Base-by-base conservation (phyloP, 2,113 vertebrate genomes). In the Numida meleagris region DNA sequence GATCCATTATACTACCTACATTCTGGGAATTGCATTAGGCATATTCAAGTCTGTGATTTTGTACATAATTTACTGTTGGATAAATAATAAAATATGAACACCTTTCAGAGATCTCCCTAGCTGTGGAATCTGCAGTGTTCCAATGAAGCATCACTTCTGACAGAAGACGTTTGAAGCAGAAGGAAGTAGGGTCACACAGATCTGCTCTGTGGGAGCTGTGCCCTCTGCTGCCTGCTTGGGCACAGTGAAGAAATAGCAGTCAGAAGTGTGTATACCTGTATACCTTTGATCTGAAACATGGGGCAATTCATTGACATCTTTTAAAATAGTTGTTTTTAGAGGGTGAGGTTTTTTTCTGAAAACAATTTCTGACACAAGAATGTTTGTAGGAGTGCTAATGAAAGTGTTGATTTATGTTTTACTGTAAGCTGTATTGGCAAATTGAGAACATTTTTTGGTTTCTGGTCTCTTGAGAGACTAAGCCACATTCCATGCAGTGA, bases 211-310 rank as follows among this genome's bases (percentile, higher is more conserved):
- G 93, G 21, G 86, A 89, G 80, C 81, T 85, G 66, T 96, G 96
- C 96, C 96, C 96, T 92, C 96, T 97, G 92, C 90, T 95, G 95
- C 86, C 57, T 73, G 53, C 42, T 61, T 48, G 31, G 43, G 68
- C 31, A 45, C 65, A 70, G 43, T 76, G 93, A 75, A 67, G 34
- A n/a, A 80, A 36, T 0, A n/a, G 7, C 58, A 66, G 7, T 4
- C 40, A 27, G 25, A 58, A 71, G 33, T n/a, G 40, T 9, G 15
- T 53, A 15, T 31, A 8, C 17, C 36, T 14, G 27, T 36, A 7
- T 21, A 20, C 5, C 59, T 78, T 18, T 8, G 18, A 58, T 38
- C 6, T 24, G 23, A 79, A 90, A 43, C 27, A 68, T 9, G 27
- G 13, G 50, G 38, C 42, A 65, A 57, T 71, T 82, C 40, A 50